Evolutionary conservation across 1,140 invertebrate species (phyloP).

Genomic region (Vanessa atalanta): DNA sequence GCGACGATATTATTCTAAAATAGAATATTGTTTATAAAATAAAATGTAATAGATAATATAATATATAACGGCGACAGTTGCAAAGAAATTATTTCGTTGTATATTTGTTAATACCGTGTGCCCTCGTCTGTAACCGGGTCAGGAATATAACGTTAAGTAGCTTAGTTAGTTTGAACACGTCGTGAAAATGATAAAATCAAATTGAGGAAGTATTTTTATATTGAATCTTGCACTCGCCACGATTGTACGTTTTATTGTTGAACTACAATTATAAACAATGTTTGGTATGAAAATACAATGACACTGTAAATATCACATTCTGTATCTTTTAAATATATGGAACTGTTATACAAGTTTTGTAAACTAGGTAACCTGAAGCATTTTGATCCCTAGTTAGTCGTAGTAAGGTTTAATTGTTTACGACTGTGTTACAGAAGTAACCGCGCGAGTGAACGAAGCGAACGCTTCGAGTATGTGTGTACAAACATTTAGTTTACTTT

Average conservation of each 20-base stretch:
- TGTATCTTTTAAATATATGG: not conserved
- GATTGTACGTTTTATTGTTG: conserved; percentile 12
- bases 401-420: not conserved
- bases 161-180: not conserved
- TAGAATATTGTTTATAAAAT: conserved; percentile 6
- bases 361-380: conserved; percentile 15
- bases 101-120: not conserved
- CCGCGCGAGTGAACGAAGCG: conserved; percentile 34
- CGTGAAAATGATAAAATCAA: conserved; percentile 8
- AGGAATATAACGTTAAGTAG: too few relatives aligned
- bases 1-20: not conserved
- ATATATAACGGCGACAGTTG: not conserved
- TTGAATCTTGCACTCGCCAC: conserved; percentile 29
- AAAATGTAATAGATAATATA: conserved; percentile 2
- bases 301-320: conserved; percentile 22
- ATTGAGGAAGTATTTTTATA: conserved; percentile 34
- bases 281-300: conserved; percentile 7
- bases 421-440: conserved; percentile 22
- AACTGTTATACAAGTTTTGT: conserved; percentile 3
- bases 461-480: conserved; percentile 25
- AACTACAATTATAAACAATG: not conserved
- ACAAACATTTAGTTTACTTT: conserved; percentile 25
- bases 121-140: not conserved
- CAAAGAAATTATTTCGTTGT: not conserved
- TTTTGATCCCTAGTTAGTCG: conserved; percentile 18